Evolutionary conservation across 2,797 vertebrate species (phyloP), one percentile per base, ranked within the genome.

Genomic region (Gadopsis marmoratus): DNA sequence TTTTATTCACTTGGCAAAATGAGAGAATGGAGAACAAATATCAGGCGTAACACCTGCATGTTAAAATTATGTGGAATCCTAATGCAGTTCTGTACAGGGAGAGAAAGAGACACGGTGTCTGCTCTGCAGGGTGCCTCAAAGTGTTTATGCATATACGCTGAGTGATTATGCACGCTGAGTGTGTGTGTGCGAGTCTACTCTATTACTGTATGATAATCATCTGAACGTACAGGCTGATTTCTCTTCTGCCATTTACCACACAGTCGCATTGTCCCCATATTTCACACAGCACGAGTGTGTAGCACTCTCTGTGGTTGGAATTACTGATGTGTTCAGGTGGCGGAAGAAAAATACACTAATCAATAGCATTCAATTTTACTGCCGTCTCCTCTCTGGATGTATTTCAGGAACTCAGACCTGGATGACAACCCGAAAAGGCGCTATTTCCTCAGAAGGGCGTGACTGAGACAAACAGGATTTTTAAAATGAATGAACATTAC

Each of bases 401-500:
- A 64, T 81, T 69, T 81, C 68, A 77, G 55, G 35, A 79, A 74
- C 16, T 66, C 33, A 77, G 45, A 59, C 50, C 35, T 59, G 70
- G 19, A 66, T 70, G 31, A 76, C 80, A 74, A 48, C 39, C 19
- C 4, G 5, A 69, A 74, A 77, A 37, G 19, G 48, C n/a, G 47
- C 1, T 45, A 19, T 61, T 81, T 83, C 45, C 37, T 54, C 17
- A 66, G n/a, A 78, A 78, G 81, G 73, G 77, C 73, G 68, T 71
- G 73, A 82, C 74, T 74, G 72, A 55, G 71, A 87, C 73, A 89
- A 88, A 88, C 68, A 79, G 55, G 81, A 60, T 86, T 83, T 84
- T 84, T 60, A 81, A 85, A 81, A 84, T 81, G 67, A 83, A 87
- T 82, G 75, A 89, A 63, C 64, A 64, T 81, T 70, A 60, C 78